Evolutionary conservation across 2,797 vertebrate genomes (phyloP).

Genomic region (Rhinoraja longicauda): DNA sequence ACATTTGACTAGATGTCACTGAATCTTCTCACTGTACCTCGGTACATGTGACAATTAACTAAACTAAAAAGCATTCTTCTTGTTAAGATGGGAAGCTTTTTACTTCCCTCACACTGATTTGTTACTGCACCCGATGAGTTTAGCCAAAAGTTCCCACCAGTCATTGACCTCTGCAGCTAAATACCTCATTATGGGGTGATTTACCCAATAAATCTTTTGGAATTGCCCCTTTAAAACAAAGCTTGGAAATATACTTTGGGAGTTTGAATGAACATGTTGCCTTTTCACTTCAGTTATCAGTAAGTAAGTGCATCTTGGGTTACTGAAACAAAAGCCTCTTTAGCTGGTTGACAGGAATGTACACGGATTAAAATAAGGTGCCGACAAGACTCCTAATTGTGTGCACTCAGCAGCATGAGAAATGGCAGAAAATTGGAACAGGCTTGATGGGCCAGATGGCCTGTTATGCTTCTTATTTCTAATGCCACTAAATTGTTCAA

Average conservation of each 20-base stretch:
- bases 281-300: too few relatives aligned
- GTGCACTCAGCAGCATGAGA: not conserved
- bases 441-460: too few relatives aligned
- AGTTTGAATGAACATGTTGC: not conserved
- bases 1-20: not conserved
- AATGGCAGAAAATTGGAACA: not conserved
- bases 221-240: not conserved
- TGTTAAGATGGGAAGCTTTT: not conserved
- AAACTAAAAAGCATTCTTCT: not conserved
- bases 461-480: too few relatives aligned
- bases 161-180: not conserved
- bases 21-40: not conserved
- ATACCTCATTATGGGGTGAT: not conserved
- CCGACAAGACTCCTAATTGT: not conserved
- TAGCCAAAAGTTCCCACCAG: not conserved
- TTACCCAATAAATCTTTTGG: not conserved
- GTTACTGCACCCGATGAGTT: not conserved
- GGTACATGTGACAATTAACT: too few relatives aligned
- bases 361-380: not conserved
- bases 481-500: too few relatives aligned
- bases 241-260: not conserved
- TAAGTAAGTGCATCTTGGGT: not conserved
- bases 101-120: not conserved
- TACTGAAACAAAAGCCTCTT: not conserved
- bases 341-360: not conserved